Conservation (phyloP, 1,140 invertebrate genomes). For the Oncopeltus fasciatus region DNA sequence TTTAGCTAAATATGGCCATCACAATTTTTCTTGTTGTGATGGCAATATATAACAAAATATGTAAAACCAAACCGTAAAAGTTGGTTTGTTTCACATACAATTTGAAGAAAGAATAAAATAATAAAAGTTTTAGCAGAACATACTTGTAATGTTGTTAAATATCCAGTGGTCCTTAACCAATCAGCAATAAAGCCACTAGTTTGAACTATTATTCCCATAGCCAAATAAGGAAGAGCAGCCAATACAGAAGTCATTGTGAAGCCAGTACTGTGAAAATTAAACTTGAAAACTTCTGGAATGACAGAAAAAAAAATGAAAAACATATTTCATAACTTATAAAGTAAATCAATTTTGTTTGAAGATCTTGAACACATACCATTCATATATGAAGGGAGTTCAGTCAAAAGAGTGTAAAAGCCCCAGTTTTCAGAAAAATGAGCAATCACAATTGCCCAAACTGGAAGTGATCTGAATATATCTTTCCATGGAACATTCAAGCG, state of each 20-base stretch:
- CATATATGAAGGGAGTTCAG: conserved; percentile 81
- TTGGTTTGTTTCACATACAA: too few species aligned
- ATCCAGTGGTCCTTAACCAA: conserved; percentile 44
- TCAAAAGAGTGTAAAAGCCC: conserved; percentile 87
- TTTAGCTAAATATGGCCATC: too few species aligned
- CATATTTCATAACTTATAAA: neutral
- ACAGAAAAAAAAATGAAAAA: neutral
- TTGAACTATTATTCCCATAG: conserved; percentile 69
- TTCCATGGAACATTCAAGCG: conserved; percentile 47
- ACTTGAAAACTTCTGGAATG: conserved; percentile 50
- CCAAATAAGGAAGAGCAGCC: conserved; percentile 70
- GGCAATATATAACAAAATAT: too few species aligned
- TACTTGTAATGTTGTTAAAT: conserved; percentile 52
- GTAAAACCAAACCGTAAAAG: too few species aligned
- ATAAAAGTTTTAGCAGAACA: too few species aligned
- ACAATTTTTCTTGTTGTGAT: too few species aligned
- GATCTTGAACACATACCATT: conserved; percentile 39
- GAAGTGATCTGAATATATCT: conserved; percentile 58
- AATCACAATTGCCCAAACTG: conserved; percentile 79
- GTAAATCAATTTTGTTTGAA: conserved; percentile 8
- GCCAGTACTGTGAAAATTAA: conserved; percentile 57
- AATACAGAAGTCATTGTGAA: too few species aligned
- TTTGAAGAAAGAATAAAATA: too few species aligned
- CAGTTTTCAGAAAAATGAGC: conserved; percentile 91
- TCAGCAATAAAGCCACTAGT: conserved; percentile 68